Conservation (phyloP, 2,888 invertebrate genomes). For the Nysson spinosus region DNA sequence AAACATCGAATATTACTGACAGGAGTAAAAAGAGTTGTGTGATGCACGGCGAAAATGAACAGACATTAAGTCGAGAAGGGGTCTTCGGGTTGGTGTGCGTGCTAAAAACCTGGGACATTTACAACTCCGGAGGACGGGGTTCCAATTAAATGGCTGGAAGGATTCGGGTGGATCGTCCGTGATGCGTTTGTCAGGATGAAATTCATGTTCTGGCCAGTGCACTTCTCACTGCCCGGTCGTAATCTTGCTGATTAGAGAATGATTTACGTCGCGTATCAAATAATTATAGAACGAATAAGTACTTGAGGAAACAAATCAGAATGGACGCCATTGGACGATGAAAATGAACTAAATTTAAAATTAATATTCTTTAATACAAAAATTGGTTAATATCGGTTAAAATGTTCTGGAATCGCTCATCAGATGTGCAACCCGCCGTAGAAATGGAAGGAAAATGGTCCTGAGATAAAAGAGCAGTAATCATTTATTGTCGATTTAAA, state of each 20-base stretch:
- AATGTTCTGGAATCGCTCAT: too few species aligned
- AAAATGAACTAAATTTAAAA: too few species aligned
- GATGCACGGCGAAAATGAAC: slow-evolving; percentile 48
- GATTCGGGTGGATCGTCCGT: slow-evolving; percentile 19
- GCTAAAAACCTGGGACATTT: slow-evolving; percentile 37
- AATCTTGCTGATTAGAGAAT: slow-evolving; percentile 20
- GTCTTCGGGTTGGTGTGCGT: slow-evolving; percentile 23
- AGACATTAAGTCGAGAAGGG: slow-evolving; percentile 31
- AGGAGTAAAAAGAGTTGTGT: slow-evolving; percentile 44
- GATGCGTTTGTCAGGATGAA: slow-evolving; percentile 15
- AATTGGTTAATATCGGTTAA: too few species aligned
- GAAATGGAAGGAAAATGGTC: too few species aligned
- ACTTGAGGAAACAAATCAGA: too few species aligned
- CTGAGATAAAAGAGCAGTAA: too few species aligned
- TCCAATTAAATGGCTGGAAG: slow-evolving; percentile 37
- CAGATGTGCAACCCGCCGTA: too few species aligned
- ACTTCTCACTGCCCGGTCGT: not conserved
- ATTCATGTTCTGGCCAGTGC: slow-evolving; percentile 2
- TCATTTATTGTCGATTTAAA: too few species aligned
- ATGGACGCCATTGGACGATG: too few species aligned
- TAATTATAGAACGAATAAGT: too few species aligned
- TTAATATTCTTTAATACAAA: too few species aligned
- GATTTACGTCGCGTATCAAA: too few species aligned
- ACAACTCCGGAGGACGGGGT: slow-evolving; percentile 19
- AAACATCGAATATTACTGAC: slow-evolving; percentile 45